Evolutionary conservation across 2,888 invertebrate genomes (phyloP).

Genomic region (Dryobota labecula): DNA sequence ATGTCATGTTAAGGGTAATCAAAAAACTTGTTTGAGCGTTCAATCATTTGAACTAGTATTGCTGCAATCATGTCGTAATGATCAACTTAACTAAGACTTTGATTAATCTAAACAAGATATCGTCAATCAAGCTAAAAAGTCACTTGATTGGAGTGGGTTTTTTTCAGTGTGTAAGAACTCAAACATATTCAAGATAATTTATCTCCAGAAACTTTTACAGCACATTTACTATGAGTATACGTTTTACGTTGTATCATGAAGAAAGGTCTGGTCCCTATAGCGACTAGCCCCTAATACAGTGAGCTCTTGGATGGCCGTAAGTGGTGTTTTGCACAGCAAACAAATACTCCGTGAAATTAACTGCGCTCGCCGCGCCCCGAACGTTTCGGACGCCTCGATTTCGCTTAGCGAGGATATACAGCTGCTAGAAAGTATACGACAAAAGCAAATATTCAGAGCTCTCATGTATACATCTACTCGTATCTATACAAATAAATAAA

Average conservation of each 20-base stretch:
- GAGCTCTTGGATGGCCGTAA: conserved; percentile 74
- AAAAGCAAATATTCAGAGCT: neutral
- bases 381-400: conserved; percentile 77
- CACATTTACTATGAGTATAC: conserved; percentile 53
- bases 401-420: conserved; percentile 58
- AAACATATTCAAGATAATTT: conserved; percentile 38
- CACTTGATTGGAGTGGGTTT: too few species aligned
- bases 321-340: conserved; percentile 81
- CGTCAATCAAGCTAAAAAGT: too few species aligned
- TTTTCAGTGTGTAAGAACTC: too few species aligned
- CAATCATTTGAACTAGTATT: too few species aligned
- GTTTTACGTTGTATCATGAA: conserved; percentile 56
- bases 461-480: too few species aligned
- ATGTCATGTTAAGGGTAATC: too few species aligned
- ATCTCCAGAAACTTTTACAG: conserved; percentile 50
- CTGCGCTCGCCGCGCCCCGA: conserved; percentile 76
- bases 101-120: too few species aligned
- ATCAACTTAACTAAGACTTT: too few species aligned
- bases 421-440: conserved; percentile 40
- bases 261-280: conserved; percentile 69
- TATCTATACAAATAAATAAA: too few species aligned
- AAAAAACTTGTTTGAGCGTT: too few species aligned
- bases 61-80: too few species aligned
- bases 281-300: conserved; percentile 69
- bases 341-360: conserved; percentile 87